Conservation (phyloP, 2,888 invertebrate species). For the Terebella lapidaria region DNA sequence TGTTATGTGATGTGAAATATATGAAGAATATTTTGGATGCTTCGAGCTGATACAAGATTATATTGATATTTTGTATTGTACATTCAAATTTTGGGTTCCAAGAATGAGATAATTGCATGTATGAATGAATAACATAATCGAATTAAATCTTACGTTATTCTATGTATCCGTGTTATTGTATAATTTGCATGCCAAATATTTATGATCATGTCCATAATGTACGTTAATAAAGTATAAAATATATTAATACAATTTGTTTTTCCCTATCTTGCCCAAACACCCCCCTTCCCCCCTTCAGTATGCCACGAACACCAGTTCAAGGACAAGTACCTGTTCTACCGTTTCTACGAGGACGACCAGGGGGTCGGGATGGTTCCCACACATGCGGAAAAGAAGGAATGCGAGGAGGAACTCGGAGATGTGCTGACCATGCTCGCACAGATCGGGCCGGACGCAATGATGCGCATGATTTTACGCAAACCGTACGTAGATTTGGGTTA, state of each 20-base stretch:
- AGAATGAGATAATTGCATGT: too few species aligned
- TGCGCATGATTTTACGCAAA: conserved; percentile 69
- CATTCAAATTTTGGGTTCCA: too few species aligned
- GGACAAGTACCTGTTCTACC: conserved; percentile 77
- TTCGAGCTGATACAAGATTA: background rate
- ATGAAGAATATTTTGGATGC: background rate
- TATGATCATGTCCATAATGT: too few species aligned
- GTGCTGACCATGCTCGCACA: conserved; percentile 66
- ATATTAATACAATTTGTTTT: too few species aligned
- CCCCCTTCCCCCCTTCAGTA: conserved; percentile 61
- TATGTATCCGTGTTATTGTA: too few species aligned
- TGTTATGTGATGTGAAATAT: background rate
- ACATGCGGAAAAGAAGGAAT: conserved; percentile 33
- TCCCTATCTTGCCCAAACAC: too few species aligned
- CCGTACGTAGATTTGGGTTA: conserved; percentile 60
- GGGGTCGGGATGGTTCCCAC: conserved; percentile 52
- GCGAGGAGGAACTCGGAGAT: conserved; percentile 66
- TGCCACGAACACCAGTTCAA: conserved; percentile 74
- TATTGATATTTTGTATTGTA: too few species aligned
- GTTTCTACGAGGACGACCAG: conserved; percentile 71
- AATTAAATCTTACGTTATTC: too few species aligned
- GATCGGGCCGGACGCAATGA: conserved; percentile 71
- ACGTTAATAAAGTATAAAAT: too few species aligned
- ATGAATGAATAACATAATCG: too few species aligned
- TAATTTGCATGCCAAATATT: too few species aligned